phyloP scores from a whole-genome alignment of 2,797 vertebrate genomes.

The Chiloscyllium punctatum region DNA sequence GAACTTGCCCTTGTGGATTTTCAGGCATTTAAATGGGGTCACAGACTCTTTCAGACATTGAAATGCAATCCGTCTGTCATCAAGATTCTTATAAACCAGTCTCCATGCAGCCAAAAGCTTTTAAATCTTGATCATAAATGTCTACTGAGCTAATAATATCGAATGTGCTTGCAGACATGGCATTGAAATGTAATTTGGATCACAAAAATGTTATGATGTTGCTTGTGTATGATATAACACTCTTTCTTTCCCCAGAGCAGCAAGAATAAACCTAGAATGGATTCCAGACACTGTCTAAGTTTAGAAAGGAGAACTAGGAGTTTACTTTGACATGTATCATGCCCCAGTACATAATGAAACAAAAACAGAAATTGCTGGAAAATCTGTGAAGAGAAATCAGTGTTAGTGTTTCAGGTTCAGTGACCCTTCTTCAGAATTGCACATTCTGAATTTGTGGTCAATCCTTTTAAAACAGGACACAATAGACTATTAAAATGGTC shows the following conservation, averaged over 20 bases:
- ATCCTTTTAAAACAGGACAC: too few relatives aligned
- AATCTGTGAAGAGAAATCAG: too few relatives aligned
- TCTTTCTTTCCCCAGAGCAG: background rate
- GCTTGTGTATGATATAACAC: background rate
- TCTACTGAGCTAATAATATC: background rate
- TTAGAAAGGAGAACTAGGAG: background rate
- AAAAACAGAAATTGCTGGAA: too few relatives aligned
- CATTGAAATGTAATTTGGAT: background rate
- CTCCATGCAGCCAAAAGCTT: background rate
- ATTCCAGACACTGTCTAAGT: background rate
- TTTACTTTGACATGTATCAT: background rate
- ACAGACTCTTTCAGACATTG: background rate
- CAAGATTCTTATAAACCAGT: background rate
- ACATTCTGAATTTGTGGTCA: too few relatives aligned
- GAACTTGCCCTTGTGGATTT: background rate
- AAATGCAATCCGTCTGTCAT: background rate
- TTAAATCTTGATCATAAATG: background rate
- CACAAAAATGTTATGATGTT: background rate
- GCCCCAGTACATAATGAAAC: too few relatives aligned
- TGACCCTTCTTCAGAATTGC: too few relatives aligned
- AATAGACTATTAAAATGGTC: too few relatives aligned
- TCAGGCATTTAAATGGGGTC: background rate
- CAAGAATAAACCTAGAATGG: background rate
- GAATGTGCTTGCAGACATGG: background rate
- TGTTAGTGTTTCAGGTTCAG: too few relatives aligned